phyloP scores from a whole-genome alignment of 2,113 vertebrate species.

The Neomonachus schauinslandi region DNA sequence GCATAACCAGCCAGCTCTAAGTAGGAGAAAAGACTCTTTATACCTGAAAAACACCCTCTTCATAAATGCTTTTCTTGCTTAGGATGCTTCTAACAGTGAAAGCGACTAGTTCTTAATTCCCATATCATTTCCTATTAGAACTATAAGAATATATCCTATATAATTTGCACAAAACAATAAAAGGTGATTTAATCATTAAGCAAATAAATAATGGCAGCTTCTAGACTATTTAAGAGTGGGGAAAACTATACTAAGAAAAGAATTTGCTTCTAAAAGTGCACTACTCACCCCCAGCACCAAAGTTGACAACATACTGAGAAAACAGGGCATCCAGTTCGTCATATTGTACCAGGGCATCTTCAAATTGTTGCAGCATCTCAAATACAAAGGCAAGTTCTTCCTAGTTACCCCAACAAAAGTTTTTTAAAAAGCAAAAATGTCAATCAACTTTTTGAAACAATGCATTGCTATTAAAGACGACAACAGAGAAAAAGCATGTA shows the following conservation, averaged over 20 bases:
- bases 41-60: neutral
- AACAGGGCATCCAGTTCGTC: slow-evolving; percentile 99
- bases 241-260: too few species aligned
- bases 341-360: slow-evolving; percentile 97
- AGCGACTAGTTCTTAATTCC: neutral
- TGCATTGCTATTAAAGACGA: rapidly evolving
- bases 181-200: rapidly evolving
- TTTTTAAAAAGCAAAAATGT: neutral
- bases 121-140: neutral
- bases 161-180: neutral
- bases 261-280: rapidly evolving
- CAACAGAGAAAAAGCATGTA: neutral
- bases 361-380: slow-evolving; percentile 99
- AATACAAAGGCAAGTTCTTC: slow-evolving; percentile 99
- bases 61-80: neutral
- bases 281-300: slow-evolving; percentile 95
- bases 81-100: neutral
- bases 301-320: slow-evolving; percentile 98
- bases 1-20: rapidly evolving
- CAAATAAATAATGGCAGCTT: neutral
- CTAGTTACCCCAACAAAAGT: slow-evolving; percentile 82
- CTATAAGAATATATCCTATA: neutral
- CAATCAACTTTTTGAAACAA: neutral
- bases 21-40: neutral
- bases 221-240: rapidly evolving